phyloP scores from a whole-genome alignment of 2,888 invertebrate species.

The Eucera pruinosa region DNA sequence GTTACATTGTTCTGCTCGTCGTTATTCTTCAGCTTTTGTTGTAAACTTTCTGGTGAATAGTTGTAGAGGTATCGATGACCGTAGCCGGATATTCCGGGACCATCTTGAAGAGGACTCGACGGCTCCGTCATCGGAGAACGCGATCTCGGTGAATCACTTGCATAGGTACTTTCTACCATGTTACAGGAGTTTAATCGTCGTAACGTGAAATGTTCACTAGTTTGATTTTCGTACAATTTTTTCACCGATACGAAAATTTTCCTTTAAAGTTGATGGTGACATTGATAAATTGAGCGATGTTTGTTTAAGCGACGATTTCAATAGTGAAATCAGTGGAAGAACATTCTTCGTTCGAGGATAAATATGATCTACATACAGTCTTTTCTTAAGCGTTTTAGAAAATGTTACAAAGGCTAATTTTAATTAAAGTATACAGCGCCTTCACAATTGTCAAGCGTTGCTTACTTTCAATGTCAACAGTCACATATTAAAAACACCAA shows the following conservation, averaged over 20 bases:
- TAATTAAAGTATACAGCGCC: not conserved
- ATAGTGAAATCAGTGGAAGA: not conserved
- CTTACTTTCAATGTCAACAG: not conserved
- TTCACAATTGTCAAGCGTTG: not conserved
- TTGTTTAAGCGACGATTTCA: too few relatives aligned
- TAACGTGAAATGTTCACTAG: not conserved
- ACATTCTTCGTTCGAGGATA: not conserved
- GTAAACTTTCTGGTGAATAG: constrained; percentile 75
- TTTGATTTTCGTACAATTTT: too few relatives aligned
- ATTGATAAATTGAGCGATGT: too few relatives aligned
- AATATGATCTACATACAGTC: not conserved
- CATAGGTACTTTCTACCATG: constrained; percentile 83
- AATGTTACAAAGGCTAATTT: too few relatives aligned
- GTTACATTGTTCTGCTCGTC: constrained; percentile 60
- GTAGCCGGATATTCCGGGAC: constrained; percentile 75
- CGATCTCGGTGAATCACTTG: constrained; percentile 81
- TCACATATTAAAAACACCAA: constrained; percentile 1
- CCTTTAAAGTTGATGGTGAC: too few relatives aligned
- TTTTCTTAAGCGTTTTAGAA: not conserved
- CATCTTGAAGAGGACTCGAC: constrained; percentile 79
- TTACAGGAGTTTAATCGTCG: constrained; percentile 42
- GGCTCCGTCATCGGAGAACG: constrained; percentile 83
- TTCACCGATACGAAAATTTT: too few relatives aligned
- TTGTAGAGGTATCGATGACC: constrained; percentile 76
- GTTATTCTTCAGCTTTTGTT: constrained; percentile 68